Evolutionary conservation across 1,140 invertebrate genomes (phyloP).

Genomic region (Drosophila pallidifrons): DNA sequence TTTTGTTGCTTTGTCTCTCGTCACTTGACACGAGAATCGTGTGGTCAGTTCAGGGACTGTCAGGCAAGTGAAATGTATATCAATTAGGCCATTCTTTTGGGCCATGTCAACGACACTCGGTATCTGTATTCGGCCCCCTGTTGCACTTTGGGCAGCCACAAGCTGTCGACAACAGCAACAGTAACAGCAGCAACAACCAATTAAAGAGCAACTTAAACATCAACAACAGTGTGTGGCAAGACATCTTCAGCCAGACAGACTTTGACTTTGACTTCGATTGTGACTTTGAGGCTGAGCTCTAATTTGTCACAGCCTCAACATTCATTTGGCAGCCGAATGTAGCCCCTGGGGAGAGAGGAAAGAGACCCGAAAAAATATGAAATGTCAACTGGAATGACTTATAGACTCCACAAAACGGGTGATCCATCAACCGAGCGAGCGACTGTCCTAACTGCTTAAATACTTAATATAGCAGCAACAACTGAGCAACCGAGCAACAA

Average conservation of each 20-base stretch:
- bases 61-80: slow-evolving; percentile 47
- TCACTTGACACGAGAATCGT: slow-evolving; percentile 32
- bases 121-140: slow-evolving; percentile 24
- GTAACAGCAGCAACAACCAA: slow-evolving; percentile 30
- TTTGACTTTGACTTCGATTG: slow-evolving; percentile 4
- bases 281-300: slow-evolving; percentile 14
- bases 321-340: slow-evolving; percentile 15
- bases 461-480: slow-evolving; percentile 62
- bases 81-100: slow-evolving; percentile 51
- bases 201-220: slow-evolving; percentile 43
- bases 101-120: slow-evolving; percentile 51
- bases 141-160: slow-evolving; percentile 36
- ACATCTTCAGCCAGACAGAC: slow-evolving; percentile 1
- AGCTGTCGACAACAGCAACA: slow-evolving; percentile 37
- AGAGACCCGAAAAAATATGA: slow-evolving; percentile 35
- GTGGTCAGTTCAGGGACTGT: slow-evolving; percentile 35
- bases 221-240: slow-evolving; percentile 2
- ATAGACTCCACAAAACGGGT: slow-evolving; percentile 56
- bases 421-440: slow-evolving; percentile 49
- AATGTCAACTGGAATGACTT: slow-evolving; percentile 70
- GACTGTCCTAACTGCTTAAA: slow-evolving; percentile 76
- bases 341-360: not conserved
- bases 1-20: slow-evolving; percentile 8
- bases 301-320: slow-evolving; percentile 58
- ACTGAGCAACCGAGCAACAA: slow-evolving; percentile 38